Conservation (phyloP, 2,888 invertebrate genomes). For the Mythimna pallens region DNA sequence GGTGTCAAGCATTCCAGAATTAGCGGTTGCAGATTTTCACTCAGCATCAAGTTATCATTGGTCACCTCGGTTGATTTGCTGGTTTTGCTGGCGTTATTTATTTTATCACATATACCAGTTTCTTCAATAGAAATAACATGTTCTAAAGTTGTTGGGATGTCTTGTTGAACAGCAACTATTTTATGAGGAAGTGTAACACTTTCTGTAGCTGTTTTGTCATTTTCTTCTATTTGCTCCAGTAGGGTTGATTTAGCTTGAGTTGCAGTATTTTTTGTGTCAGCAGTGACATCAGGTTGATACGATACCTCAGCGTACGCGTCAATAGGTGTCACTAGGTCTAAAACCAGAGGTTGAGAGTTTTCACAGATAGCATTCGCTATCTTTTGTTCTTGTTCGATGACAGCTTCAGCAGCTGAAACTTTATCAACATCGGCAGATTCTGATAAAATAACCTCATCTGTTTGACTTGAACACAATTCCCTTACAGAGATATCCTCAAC, state of each 20-base stretch:
- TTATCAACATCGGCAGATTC: conserved; percentile 12
- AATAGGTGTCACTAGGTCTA: conserved; percentile 6
- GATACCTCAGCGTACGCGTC: neutral
- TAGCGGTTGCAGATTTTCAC: too few relatives aligned
- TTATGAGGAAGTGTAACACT: neutral
- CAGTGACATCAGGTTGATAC: neutral
- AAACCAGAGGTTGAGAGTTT: conserved; percentile 11
- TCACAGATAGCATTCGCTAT: neutral
- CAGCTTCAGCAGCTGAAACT: neutral
- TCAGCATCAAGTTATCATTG: too few relatives aligned
- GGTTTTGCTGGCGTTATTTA: neutral
- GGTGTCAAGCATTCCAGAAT: too few relatives aligned
- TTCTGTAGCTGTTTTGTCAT: neutral
- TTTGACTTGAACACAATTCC: neutral
- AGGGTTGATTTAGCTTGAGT: conserved; percentile 2
- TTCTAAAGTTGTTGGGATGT: neutral
- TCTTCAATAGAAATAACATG: neutral
- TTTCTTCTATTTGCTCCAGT: conserved; percentile 20
- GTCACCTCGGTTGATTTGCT: neutral
- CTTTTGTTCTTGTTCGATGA: neutral
- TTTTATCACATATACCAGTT: neutral
- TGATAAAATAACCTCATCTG: conserved; percentile 16
- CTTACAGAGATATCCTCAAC: neutral
- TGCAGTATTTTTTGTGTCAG: neutral
- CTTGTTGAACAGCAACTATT: conserved; percentile 16